Evolutionary conservation across 2,797 vertebrate genomes (phyloP).

Genomic region (Lemur catta): DNA sequence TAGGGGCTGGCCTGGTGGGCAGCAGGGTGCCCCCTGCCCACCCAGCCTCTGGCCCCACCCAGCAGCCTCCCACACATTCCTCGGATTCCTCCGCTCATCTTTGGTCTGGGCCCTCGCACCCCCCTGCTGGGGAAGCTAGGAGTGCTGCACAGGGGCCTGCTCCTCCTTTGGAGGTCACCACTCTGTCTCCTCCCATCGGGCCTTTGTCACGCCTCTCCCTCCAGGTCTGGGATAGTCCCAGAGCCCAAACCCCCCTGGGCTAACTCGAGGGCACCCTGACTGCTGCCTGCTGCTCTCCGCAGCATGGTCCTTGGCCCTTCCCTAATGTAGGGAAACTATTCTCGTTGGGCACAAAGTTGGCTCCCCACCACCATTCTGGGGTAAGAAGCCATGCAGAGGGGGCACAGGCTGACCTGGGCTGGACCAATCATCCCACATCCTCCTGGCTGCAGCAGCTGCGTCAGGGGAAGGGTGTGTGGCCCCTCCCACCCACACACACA

Average conservation of each 20-base stretch:
- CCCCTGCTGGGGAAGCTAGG: background rate
- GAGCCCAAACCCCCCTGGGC: background rate
- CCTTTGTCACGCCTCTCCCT: background rate
- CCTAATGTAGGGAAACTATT: background rate
- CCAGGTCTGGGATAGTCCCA: background rate
- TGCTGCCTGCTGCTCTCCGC: accelerated
- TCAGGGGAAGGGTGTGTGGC: background rate
- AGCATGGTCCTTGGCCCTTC: background rate
- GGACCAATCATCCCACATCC: background rate
- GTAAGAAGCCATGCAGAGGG: background rate
- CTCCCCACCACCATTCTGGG: background rate
- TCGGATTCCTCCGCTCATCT: background rate
- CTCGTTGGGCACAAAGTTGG: background rate
- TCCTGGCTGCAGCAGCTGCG: background rate
- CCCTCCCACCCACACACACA: background rate
- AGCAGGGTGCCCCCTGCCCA: background rate
- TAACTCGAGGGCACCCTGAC: too few species aligned
- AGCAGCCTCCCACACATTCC: background rate
- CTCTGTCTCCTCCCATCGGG: accelerated
- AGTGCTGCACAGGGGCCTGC: background rate
- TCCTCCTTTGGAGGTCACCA: background rate
- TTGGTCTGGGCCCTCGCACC: background rate
- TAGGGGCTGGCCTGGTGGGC: background rate
- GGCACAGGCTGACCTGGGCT: background rate
- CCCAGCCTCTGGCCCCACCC: background rate